These are phyloP conservation scores for Dryococelus australis DNA, from an alignment of 2,888 invertebrate genomes.

Conservation along the genomic window DNA sequence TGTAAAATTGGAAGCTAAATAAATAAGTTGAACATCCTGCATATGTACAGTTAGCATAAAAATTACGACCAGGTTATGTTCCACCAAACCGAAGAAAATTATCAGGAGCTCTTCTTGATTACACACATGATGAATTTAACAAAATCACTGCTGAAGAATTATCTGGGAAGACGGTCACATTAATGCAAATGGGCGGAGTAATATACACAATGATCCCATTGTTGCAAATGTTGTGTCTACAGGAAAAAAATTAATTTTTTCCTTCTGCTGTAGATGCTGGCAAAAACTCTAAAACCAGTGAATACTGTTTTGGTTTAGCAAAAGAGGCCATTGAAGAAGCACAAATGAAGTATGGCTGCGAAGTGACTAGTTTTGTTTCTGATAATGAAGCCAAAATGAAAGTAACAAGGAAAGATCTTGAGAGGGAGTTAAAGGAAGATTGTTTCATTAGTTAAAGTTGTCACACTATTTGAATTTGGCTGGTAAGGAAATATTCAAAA, in stretches of 20 bases:
- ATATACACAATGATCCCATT: not conserved
- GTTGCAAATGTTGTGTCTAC: not conserved
- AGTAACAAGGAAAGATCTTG: too few relatives aligned
- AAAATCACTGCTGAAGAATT: not conserved
- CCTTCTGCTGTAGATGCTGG: not conserved
- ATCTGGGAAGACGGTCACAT: not conserved
- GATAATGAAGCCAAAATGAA: not conserved
- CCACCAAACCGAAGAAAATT: not conserved
- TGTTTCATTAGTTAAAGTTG: too few relatives aligned
- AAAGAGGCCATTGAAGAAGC: too few relatives aligned
- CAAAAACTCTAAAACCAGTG: too few relatives aligned
- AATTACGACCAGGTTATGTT: not conserved
- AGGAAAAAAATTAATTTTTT: not conserved
- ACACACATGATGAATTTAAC: not conserved
- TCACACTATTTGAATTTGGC: too few relatives aligned
- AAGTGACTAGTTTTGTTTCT: too few relatives aligned
- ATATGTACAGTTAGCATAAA: not conserved
- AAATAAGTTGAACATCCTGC: not conserved
- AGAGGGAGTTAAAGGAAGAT: too few relatives aligned
- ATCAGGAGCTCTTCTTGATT: slow-evolving; percentile 7
- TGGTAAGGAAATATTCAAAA: too few relatives aligned
- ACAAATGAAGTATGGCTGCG: too few relatives aligned
- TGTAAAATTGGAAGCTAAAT: too few relatives aligned
- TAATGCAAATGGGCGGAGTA: not conserved
- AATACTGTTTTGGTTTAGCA: too few relatives aligned